These are phyloP conservation scores for Thamnophis sirtalis DNA, from an alignment of 2,113 vertebrate species.

Conservation along the genomic window DNA sequence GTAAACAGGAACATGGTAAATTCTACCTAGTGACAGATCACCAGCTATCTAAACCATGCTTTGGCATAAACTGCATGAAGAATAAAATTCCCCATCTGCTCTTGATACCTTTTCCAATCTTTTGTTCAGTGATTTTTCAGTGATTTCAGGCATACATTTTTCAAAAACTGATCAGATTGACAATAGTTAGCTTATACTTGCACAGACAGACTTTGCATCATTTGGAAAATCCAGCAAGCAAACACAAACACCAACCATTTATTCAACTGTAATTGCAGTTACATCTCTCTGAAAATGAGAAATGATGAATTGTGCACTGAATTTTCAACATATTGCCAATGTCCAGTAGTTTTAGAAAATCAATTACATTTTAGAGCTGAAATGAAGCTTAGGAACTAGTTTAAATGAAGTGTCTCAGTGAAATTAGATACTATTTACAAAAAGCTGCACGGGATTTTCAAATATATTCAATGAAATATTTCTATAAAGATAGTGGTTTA, in stretches of 20 bases:
- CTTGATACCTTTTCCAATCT: not conserved
- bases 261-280: slow-evolving; percentile 10
- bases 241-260: not conserved
- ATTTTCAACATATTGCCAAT: slow-evolving; percentile 13
- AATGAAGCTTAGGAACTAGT: not conserved
- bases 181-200: not conserved
- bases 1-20: not conserved
- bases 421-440: not conserved
- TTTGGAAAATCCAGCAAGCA: not conserved
- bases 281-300: slow-evolving; percentile 4
- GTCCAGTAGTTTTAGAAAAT: slow-evolving; percentile 15
- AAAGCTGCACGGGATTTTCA: not conserved
- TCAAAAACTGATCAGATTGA: not conserved
- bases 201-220: slow-evolving; percentile 7
- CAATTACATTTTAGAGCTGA: slow-evolving; percentile 6
- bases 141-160: slow-evolving; percentile 1
- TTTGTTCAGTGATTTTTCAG: not conserved
- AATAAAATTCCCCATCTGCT: not conserved
- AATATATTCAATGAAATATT: not conserved
- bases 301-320: slow-evolving; percentile 8
- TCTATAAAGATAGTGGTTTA: not conserved
- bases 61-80: not conserved
- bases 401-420: not conserved
- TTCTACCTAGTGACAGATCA: not conserved
- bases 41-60: not conserved